These are phyloP conservation scores for Hydrolagus affinis DNA, from an alignment of 2,113 vertebrate genomes.

Conservation along the genomic window DNA sequence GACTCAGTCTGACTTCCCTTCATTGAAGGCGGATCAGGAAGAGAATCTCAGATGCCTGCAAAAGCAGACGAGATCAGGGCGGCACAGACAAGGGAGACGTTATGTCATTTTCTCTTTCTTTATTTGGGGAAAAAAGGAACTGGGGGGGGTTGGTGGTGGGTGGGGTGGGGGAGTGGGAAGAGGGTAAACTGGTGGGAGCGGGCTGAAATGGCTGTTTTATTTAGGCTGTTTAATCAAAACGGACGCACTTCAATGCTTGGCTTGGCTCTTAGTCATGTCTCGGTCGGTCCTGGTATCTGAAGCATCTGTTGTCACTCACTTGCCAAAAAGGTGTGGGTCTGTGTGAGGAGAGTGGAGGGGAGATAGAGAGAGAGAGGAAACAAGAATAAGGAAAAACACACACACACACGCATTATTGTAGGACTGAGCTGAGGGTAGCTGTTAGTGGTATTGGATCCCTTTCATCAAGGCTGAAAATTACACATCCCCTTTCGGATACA, in stretches of 20 bases:
- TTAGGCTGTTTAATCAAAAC: not conserved
- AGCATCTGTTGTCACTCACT: not conserved
- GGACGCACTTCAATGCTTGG: not conserved
- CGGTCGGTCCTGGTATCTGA: not conserved
- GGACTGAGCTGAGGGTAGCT: constrained; percentile 49
- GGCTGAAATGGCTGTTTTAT: not conserved
- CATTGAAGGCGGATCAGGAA: not conserved
- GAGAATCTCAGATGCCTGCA: not conserved
- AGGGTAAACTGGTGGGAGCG: not conserved
- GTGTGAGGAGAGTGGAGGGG: not conserved
- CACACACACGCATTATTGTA: not conserved
- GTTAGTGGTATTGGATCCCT: constrained; percentile 67
- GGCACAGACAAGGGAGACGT: not conserved
- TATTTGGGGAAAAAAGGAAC: too few relatives aligned
- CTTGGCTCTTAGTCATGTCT: not conserved
- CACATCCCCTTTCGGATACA: constrained; percentile 81
- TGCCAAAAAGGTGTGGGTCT: constrained; percentile 24
- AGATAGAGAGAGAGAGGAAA: not conserved
- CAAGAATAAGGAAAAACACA: not conserved
- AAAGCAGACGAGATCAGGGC: not conserved
- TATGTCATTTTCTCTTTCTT: not conserved
- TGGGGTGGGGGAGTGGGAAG: not conserved
- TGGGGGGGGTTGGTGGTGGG: not conserved
- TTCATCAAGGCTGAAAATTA: constrained; percentile 89
- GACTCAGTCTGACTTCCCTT: not conserved